Base-by-base conservation (phyloP, 2,888 invertebrate species). In the Hedya salicella region DNA sequence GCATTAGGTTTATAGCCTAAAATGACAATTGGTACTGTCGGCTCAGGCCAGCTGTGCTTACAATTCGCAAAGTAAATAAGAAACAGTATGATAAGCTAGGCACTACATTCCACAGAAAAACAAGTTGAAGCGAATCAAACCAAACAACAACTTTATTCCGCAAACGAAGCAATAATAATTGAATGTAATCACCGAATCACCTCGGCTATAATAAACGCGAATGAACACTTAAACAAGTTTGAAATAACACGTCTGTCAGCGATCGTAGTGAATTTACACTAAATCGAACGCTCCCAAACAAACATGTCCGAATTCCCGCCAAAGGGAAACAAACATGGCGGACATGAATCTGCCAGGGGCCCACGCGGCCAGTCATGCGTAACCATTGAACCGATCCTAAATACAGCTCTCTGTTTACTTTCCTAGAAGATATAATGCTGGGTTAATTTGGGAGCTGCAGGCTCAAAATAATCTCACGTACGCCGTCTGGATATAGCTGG, bases 341-440 rank as follows among this genome's bases (percentile, higher is more conserved):
- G 72, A 67, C 78, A 85, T 86, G 80, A 84, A 87, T 88, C 85
- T 85, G 83, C 80, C 82, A 76, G 72, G 68, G 69, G 82, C 89
- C 88, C 88, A 89, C 90, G 86, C 87, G 78, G 39, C 65, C 39
- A 60, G 54, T 54, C 75, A 75, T 81, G 81, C 82, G 83, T 81
- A 83, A 81, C 81, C 78, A 78, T 80, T 80, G 75, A 79, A 79
- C 83, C 76, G 83, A 73, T 74, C 80, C 85, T 89, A 90, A 89
- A 87, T 86, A 88, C 86, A 89, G 84, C 78, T 68, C 73, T 62
- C 69, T 90, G 90, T 91, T 90, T 91, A 89, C 87, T 81, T 79
- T 82, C 77, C 76, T 78, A 77, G 78, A 79, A 82, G 86, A 84
- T 87, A 86, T 84, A 86, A 82, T 78, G 80, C 80, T 78, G 78